Base-by-base conservation (phyloP, 2,888 invertebrate species). In the Drosophila aldrichi region DNA sequence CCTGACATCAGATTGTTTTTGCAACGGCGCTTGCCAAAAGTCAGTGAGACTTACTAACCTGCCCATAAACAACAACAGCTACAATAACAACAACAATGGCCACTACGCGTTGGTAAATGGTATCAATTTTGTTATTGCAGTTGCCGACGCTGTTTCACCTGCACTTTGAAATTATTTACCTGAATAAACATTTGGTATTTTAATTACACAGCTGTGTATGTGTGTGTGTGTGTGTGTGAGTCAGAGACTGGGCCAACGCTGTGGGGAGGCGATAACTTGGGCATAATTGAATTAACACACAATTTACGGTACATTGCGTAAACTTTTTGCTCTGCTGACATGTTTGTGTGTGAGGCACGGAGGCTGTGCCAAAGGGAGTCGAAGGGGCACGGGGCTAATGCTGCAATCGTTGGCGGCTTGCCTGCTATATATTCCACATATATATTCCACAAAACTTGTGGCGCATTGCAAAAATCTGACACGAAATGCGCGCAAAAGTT, bases 101-200 rank as follows among this genome's bases (percentile, higher is more conserved):
- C 22, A 62, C 14, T 14, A 36, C 22, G 41, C 57, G 60, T 25
- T 62, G 55, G 70, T 63, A 68, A 83, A 74, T 75, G 74, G 79
- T 86, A 89, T 81, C 81, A 82, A 81, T 86, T 89, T 82, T 80
- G 79, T 81, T 79, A 83, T 75, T 82, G 74, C 79, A 80, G 77
- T 75, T 79, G 79, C 74, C 68, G 59, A 12, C 54, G 60, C 60
- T 63, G 63, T 56, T 66, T 78, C 68, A 60, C 73, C 70, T 74
- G 85, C 80, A 88, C 78, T 87, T 82, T 60, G 60, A 88, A 90
- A 89, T 90, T 91, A 90, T 90, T 90, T 91, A 90, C 89, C 86
- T 91, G 89, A 85, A 82, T 82, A 91, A 91, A 90, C 89, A 91
- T 90, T 91, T 79, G 89, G 87, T 86, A 89, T 90, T 91, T 91